phyloP scores from a whole-genome alignment of 2,113 vertebrate species.

The Amphilophus citrinellus region DNA sequence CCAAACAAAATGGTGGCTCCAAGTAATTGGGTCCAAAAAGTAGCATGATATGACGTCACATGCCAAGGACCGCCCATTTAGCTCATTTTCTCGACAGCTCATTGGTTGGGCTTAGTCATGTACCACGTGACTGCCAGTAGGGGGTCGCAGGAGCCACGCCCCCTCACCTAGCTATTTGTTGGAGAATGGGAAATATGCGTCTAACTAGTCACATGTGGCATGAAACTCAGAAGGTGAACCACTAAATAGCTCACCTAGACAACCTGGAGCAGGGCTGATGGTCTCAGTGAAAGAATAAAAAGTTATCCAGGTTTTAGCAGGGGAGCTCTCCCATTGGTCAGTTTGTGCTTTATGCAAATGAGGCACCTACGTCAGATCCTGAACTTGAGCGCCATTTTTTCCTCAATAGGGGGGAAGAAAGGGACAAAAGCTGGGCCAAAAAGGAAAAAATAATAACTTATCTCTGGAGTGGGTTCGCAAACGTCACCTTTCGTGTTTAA shows the following conservation, averaged over 20 bases:
- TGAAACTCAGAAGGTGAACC: neutral
- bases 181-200: neutral
- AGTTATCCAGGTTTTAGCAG: constrained; percentile 46
- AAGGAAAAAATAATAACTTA: constrained; percentile 38
- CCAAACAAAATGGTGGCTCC: constrained; percentile 28
- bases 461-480: neutral
- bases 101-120: constrained; percentile 54
- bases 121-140: constrained; percentile 62
- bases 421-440: constrained; percentile 70
- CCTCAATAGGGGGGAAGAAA: constrained; percentile 70
- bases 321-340: constrained; percentile 74
- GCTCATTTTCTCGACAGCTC: constrained; percentile 75
- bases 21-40: constrained; percentile 69
- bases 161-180: constrained; percentile 58
- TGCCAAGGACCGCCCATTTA: constrained; percentile 70
- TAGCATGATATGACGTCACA: constrained; percentile 81
- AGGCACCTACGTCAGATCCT: constrained; percentile 78
- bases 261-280: neutral
- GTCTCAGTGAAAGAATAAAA: constrained; percentile 16
- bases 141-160: constrained; percentile 63
- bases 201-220: constrained; percentile 3
- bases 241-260: neutral
- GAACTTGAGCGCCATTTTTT: constrained; percentile 82
- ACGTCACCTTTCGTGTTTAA: neutral
- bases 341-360: constrained; percentile 77